These are phyloP conservation scores for Isotomurus palustris DNA, from an alignment of 2,888 invertebrate species.

Conservation along the genomic window DNA sequence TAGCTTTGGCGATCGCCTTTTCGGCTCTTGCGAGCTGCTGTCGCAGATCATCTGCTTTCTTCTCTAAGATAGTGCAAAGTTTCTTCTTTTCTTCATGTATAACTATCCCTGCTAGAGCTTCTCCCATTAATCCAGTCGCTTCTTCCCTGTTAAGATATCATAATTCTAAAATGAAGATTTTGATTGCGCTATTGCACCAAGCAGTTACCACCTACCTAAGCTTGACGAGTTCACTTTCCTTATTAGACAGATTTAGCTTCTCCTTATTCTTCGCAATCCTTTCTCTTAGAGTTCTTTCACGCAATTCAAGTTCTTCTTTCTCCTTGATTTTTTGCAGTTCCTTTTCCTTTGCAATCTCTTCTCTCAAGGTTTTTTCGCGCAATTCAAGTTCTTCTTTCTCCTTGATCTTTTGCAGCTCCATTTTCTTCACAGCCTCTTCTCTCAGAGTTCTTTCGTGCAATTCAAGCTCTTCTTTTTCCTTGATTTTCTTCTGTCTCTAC, in stretches of 20 bases:
- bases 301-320: slow-evolving; percentile 10
- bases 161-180: background rate
- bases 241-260: slow-evolving; percentile 1
- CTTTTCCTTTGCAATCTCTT: no score
- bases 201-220: background rate
- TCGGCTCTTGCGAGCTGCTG: slow-evolving; percentile 1
- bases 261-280: slow-evolving; percentile 7
- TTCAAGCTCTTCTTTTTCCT: no score
- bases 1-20: no score
- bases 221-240: slow-evolving; percentile 4
- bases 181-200: background rate
- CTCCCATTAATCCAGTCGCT: background rate
- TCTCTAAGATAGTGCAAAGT: background rate
- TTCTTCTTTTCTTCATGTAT: background rate
- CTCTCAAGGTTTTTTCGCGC: no score
- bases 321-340: no score
- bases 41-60: background rate
- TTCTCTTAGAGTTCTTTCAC: slow-evolving; percentile 7
- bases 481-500: no score
- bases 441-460: no score
- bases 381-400: no score
- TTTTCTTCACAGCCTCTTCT: no score
- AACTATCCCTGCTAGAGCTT: background rate
- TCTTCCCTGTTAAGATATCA: background rate
- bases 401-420: no score